Evolutionary conservation across 2,113 vertebrate genomes (phyloP).

Genomic region (Grammomys surdaster): DNA sequence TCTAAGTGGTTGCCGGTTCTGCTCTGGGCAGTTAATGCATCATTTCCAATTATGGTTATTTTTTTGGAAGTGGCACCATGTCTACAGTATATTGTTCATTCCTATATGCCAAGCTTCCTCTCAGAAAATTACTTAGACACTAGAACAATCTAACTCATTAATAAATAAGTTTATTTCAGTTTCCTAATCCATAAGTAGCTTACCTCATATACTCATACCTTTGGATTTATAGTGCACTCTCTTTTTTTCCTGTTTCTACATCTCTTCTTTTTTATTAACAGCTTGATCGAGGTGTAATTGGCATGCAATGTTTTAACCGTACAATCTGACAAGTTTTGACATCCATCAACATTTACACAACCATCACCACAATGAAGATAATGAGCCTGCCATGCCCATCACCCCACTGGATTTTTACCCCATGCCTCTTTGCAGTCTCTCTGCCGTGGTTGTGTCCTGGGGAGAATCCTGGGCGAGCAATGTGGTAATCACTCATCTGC

Average conservation of each 20-base stretch:
- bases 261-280: conserved; percentile 6
- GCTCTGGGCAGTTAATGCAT: conserved; percentile 22
- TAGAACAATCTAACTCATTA: conserved; percentile 32
- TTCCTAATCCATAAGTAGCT: conserved; percentile 33
- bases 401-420: background rate
- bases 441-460: background rate
- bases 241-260: background rate
- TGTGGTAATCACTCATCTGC: background rate
- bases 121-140: conserved; percentile 28
- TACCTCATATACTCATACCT: background rate
- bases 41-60: background rate
- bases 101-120: conserved; percentile 12
- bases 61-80: conserved; percentile 59
- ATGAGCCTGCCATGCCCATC: background rate
- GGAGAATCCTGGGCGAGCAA: background rate
- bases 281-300: background rate
- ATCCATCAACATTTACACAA: conserved; percentile 19
- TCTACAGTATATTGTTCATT: conserved; percentile 14
- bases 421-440: background rate
- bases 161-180: conserved; percentile 19
- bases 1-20: background rate
- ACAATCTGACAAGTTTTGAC: conserved; percentile 12
- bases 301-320: background rate
- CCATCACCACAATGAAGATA: background rate
- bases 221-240: conserved; percentile 21